These are phyloP conservation scores for Sialis fuliginosa DNA, from an alignment of 2,888 invertebrate genomes.

Conservation along the genomic window DNA sequence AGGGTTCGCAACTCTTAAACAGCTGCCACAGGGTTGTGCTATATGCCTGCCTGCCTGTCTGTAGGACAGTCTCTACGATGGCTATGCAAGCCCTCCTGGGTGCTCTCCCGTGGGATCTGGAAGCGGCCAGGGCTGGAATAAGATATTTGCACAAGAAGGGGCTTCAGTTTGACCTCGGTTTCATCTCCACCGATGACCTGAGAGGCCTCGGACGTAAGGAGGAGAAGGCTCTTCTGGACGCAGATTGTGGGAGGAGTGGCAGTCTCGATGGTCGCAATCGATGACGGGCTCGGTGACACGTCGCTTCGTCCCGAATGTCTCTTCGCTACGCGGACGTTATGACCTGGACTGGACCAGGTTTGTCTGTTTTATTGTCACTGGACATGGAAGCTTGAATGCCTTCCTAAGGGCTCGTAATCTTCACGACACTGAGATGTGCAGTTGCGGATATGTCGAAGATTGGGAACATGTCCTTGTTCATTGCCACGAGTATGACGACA, in stretches of 20 bases:
- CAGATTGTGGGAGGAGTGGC: slow-evolving; percentile 4
- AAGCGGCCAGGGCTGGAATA: slow-evolving; percentile 2
- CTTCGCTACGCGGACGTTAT: not conserved
- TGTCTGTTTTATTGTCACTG: not conserved
- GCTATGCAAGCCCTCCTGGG: slow-evolving; percentile 10
- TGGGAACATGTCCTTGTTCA: not conserved
- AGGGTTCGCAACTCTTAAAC: slow-evolving; percentile 1
- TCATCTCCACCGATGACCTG: not conserved
- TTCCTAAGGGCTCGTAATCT: not conserved
- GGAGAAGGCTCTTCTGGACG: not conserved
- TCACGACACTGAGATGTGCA: not conserved
- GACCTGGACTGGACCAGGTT: not conserved
- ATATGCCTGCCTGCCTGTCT: slow-evolving; percentile 8
- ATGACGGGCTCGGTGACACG: slow-evolving; percentile 3
- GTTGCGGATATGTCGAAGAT: not conserved
- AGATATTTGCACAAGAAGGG: not conserved
- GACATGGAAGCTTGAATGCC: not conserved
- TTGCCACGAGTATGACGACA: not conserved
- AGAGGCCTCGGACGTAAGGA: not conserved
- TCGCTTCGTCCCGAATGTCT: slow-evolving; percentile 4
- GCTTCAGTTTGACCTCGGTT: not conserved
- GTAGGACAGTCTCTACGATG: slow-evolving; percentile 10
- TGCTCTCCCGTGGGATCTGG: slow-evolving; percentile 8
- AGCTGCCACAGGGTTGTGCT: slow-evolving; percentile 6
- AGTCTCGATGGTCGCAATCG: slow-evolving; percentile 1